Conservation (phyloP, 2,797 vertebrate species). For the Pipistrellus nathusii region DNA sequence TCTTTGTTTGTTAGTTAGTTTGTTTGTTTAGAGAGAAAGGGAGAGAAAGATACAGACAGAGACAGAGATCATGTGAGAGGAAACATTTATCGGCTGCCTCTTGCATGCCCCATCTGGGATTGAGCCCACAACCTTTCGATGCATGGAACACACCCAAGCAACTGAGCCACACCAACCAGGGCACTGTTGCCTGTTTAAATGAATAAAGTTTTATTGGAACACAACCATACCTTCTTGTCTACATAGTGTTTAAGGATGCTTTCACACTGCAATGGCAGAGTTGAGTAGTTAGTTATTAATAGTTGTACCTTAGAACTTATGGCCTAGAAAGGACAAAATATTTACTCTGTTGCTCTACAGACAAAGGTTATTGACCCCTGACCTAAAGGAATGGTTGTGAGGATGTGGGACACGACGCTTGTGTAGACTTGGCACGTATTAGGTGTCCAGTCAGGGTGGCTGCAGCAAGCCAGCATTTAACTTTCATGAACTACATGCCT, state of each 20-base stretch:
- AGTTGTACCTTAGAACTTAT: neutral
- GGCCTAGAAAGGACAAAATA: neutral
- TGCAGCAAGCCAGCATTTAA: neutral
- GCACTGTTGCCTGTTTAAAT: neutral
- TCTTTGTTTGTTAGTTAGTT: neutral
- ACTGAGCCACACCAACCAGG: neutral
- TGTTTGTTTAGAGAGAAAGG: neutral
- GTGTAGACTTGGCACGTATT: neutral
- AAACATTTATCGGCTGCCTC: neutral
- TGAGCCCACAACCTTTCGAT: neutral
- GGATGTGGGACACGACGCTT: neutral
- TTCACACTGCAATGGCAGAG: neutral
- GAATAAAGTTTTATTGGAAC: slow-evolving; percentile 49
- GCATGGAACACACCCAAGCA: neutral
- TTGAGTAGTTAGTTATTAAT: neutral
- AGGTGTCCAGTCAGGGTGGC: neutral
- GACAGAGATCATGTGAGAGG: neutral
- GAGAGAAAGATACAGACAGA: neutral
- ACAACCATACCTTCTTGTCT: neutral
- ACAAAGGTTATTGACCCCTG: neutral
- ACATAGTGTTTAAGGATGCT: neutral
- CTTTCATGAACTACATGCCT: neutral
- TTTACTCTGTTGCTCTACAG: neutral
- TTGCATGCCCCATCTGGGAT: neutral
- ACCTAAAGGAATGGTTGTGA: neutral